Conservation (phyloP, 2,113 vertebrate species). For the Takifugu flavidus region DNA sequence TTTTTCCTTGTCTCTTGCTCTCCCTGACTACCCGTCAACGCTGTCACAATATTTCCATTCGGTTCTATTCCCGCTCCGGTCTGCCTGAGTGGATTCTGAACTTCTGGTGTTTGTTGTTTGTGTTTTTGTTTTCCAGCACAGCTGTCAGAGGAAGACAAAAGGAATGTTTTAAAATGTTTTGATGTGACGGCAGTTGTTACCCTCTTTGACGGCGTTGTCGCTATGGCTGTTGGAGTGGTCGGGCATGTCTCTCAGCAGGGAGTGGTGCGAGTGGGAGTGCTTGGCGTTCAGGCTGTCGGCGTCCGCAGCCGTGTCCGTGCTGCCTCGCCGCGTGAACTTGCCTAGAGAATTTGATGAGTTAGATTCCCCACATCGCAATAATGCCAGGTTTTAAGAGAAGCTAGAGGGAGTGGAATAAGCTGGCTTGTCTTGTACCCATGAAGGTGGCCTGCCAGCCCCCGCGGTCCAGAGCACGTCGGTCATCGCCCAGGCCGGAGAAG, state of each 20-base stretch:
- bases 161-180: background rate
- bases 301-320: constrained; percentile 89
- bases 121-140: no score
- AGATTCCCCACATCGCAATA: background rate
- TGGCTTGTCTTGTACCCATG: constrained; percentile 77
- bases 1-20: no score
- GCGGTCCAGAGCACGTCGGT: constrained; percentile 87
- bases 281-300: constrained; percentile 89
- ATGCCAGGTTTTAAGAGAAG: background rate
- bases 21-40: no score
- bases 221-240: constrained; percentile 97
- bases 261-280: constrained; percentile 94
- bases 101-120: constrained; percentile 4
- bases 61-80: constrained; percentile 27
- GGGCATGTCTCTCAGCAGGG: constrained; percentile 85
- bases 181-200: constrained; percentile 42
- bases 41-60: constrained; percentile 19
- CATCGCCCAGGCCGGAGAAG: constrained; percentile 93
- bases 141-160: no score
- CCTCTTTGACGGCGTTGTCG: constrained; percentile 90
- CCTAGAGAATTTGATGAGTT: constrained; percentile 70
- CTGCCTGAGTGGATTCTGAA: constrained; percentile 9
- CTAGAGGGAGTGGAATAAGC: constrained; percentile 1
- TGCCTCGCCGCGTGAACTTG: constrained; percentile 90
- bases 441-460: constrained; percentile 96